Conservation (phyloP, 2,888 invertebrate genomes). For the Eupithecia insigniata region DNA sequence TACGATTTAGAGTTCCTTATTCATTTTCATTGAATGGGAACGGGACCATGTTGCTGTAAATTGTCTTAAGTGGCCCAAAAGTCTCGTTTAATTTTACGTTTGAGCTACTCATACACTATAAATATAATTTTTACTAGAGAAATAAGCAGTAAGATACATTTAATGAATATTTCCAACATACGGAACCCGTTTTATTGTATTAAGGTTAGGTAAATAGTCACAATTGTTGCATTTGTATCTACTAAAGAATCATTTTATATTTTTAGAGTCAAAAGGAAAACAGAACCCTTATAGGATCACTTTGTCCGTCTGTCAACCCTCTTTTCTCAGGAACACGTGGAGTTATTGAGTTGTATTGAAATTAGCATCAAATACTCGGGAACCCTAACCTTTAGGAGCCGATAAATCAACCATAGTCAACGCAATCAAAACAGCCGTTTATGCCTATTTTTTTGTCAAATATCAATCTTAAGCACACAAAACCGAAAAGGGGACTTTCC, state of each 20-base stretch:
- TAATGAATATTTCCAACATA: neutral
- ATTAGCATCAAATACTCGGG: no score
- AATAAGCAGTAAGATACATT: neutral
- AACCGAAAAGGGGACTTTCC: no score
- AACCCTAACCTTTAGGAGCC: no score
- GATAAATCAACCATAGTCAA: no score
- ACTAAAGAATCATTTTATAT: neutral
- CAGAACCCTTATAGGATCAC: no score
- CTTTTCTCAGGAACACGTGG: no score
- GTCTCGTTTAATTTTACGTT: neutral
- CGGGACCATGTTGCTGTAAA: neutral
- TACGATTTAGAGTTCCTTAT: neutral
- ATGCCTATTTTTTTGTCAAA: no score
- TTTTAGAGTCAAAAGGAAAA: no score
- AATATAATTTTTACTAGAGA: neutral
- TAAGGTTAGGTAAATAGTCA: neutral
- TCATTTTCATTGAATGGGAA: neutral
- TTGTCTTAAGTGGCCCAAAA: neutral
- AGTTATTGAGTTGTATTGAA: no score
- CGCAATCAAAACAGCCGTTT: no score
- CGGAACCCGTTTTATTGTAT: neutral
- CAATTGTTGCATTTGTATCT: neutral
- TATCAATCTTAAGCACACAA: no score
- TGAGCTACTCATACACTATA: neutral
- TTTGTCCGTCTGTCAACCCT: no score